Evolutionary conservation across 2,888 invertebrate genomes (phyloP).

Genomic region (Frankliniella fusca): DNA sequence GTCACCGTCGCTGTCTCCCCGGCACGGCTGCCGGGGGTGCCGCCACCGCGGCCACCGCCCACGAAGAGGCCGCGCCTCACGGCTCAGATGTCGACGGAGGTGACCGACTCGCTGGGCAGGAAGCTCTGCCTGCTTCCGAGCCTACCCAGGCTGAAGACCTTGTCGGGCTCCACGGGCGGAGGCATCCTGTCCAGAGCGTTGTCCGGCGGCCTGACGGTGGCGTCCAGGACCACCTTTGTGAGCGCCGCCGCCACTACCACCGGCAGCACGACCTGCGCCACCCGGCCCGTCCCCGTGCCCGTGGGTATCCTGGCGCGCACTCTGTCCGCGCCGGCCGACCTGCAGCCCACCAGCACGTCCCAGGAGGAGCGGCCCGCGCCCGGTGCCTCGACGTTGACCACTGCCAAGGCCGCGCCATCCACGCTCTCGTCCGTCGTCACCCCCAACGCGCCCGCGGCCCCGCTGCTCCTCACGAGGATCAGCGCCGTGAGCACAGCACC

Average conservation of each 20-base stretch:
- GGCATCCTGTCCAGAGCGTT: not conserved
- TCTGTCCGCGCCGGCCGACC: not conserved
- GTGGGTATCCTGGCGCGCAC: not conserved
- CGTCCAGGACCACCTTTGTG: not conserved
- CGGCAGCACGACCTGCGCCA: not conserved
- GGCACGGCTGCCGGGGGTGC: not conserved
- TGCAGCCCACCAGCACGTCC: not conserved
- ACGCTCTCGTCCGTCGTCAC: not conserved
- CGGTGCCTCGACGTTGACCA: not conserved
- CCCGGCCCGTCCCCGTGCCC: not conserved
- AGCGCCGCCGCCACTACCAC: not conserved
- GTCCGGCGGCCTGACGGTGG: not conserved
- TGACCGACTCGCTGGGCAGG: slow-evolving; percentile 12
- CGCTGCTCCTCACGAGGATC: not conserved
- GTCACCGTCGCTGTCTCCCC: not conserved
- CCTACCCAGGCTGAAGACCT: not conserved
- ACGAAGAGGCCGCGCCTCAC: not conserved
- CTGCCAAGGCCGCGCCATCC: not conserved
- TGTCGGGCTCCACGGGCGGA: not conserved
- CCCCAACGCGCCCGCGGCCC: not conserved
- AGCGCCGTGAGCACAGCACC: too few species aligned
- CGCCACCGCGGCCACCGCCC: not conserved
- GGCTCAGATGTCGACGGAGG: not conserved
- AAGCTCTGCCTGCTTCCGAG: not conserved
- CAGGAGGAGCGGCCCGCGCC: not conserved